A percentile compares a stretch with the other conserved stretches of the same genome.
Evolutionary conservation across 37 sponge, comb jelly and placozoan species (phyloP).

Genomic region (Bolinopsis microptera): DNA sequence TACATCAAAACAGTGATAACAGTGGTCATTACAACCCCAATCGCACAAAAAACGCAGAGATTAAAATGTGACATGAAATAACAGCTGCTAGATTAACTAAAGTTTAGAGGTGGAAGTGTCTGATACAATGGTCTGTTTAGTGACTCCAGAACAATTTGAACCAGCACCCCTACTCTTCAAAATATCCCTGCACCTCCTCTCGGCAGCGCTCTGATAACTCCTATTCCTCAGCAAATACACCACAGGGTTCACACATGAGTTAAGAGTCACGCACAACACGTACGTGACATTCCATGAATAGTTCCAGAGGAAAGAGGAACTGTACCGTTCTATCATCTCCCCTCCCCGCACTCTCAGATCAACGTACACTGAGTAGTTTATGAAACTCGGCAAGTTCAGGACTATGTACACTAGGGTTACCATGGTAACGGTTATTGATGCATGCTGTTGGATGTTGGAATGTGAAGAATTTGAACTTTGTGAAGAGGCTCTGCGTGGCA

Average conservation of each 20-base stretch:
- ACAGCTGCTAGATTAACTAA: no score
- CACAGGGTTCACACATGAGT: constrained; percentile 21
- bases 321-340: not conserved
- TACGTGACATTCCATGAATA: constrained; percentile 42
- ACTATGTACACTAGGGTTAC: constrained; percentile 24
- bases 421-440: not conserved
- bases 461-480: no score
- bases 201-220: not conserved
- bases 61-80: no score
- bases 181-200: not conserved
- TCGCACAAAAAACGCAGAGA: no score
- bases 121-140: not conserved
- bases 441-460: constrained; percentile 2
- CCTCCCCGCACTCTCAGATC: not conserved
- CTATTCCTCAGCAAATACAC: constrained; percentile 24
- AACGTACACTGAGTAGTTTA: constrained; percentile 20
- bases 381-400: constrained; percentile 44
- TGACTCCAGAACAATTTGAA: not conserved
- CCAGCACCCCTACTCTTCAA: not conserved
- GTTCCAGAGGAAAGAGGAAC: constrained; percentile 48
- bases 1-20: no score
- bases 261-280: not conserved
- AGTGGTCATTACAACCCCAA: no score
- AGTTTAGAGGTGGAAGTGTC: not conserved
- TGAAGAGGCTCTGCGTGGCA: not conserved